Conservation (phyloP, 2,113 vertebrate species). For the Lutjanus erythropterus region DNA sequence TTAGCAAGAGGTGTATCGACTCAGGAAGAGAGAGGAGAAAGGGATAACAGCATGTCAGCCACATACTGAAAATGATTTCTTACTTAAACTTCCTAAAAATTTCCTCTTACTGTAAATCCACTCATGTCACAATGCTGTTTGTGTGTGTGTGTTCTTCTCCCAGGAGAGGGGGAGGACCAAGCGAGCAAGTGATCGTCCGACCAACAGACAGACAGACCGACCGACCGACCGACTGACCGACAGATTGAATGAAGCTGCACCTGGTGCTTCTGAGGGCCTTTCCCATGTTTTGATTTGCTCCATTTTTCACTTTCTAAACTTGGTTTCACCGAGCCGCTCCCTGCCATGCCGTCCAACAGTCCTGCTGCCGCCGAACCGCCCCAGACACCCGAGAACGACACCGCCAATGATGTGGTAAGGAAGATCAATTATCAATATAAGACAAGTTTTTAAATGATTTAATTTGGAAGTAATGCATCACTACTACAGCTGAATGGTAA, state of each 20-base stretch:
- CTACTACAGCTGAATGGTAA: neutral
- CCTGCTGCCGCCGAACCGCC: conserved; percentile 68
- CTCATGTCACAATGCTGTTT: conserved; percentile 31
- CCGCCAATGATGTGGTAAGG: conserved; percentile 74
- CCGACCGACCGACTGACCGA: conserved; percentile 14
- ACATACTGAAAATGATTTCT: conserved; percentile 17
- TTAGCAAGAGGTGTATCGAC: neutral
- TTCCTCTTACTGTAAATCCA: conserved; percentile 11
- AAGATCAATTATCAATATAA: neutral
- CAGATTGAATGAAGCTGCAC: conserved; percentile 75
- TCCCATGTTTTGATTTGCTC: conserved; percentile 75
- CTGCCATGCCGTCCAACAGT: conserved; percentile 82
- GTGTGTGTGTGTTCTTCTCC: conserved; percentile 31
- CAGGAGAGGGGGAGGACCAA: conserved; percentile 67
- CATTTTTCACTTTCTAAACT: conserved; percentile 43
- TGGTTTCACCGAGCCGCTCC: conserved; percentile 54
- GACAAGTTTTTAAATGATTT: neutral
- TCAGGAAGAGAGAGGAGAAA: neutral
- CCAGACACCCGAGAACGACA: conserved; percentile 73
- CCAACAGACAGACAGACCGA: too few relatives aligned
- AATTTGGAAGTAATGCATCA: neutral
- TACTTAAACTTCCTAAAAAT: conserved; percentile 21
- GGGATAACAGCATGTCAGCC: neutral
- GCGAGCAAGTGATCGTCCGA: conserved; percentile 15
- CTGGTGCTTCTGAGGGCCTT: conserved; percentile 66